These are phyloP conservation scores for Plemyria rubiginata DNA, from an alignment of 2,888 invertebrate genomes.

Conservation along the genomic window DNA sequence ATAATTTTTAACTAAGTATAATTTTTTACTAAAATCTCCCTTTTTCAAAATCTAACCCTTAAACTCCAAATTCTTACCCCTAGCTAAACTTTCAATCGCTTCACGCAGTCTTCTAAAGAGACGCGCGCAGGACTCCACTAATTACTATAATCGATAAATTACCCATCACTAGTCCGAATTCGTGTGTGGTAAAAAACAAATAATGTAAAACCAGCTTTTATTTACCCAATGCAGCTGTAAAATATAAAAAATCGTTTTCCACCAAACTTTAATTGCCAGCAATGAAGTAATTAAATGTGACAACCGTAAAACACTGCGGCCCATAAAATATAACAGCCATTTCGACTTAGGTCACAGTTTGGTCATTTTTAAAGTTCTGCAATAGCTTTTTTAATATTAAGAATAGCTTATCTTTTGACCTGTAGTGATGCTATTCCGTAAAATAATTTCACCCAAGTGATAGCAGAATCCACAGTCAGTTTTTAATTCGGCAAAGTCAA, in stretches of 20 bases:
- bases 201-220: conserved; percentile 74
- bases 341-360: conserved; percentile 59
- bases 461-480: too few relatives aligned
- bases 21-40: too few relatives aligned
- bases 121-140: too few relatives aligned
- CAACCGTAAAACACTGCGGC: conserved; percentile 80
- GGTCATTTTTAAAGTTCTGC: conserved; percentile 2
- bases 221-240: conserved; percentile 81
- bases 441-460: too few relatives aligned
- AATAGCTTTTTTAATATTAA: neutral
- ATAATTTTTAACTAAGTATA: too few relatives aligned
- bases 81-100: too few relatives aligned
- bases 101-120: too few relatives aligned
- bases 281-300: conserved; percentile 84
- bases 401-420: too few relatives aligned
- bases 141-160: conserved; percentile 2
- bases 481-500: too few relatives aligned
- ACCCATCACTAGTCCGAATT: conserved; percentile 65
- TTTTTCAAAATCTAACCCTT: too few relatives aligned
- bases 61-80: too few relatives aligned
- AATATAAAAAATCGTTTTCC: conserved; percentile 78
- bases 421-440: too few relatives aligned
- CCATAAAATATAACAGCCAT: conserved; percentile 78
- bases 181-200: conserved; percentile 83
- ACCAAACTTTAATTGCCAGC: conserved; percentile 82